These are phyloP conservation scores for Zeuzera pyrina DNA, from an alignment of 2,888 invertebrate species.

Conservation along the genomic window DNA sequence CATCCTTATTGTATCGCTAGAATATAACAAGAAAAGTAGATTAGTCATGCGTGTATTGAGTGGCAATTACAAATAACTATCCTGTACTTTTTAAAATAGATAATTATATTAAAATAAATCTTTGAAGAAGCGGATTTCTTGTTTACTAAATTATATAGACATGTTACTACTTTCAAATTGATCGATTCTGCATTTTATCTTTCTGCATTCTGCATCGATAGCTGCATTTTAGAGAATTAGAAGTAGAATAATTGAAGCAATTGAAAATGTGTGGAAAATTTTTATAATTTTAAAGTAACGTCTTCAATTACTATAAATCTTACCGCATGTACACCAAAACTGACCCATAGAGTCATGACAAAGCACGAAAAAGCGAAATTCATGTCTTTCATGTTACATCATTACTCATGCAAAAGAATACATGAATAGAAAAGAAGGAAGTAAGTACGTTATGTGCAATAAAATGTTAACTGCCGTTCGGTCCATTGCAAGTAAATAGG, in stretches of 20 bases:
- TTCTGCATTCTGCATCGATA: too few species aligned
- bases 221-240: too few species aligned
- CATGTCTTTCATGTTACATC: constrained; percentile 44
- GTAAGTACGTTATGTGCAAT: constrained; percentile 8
- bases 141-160: too few species aligned
- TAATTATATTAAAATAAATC: too few species aligned
- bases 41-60: constrained; percentile 8
- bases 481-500: constrained; percentile 7
- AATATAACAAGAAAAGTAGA: constrained; percentile 20
- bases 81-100: too few species aligned
- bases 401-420: constrained; percentile 25
- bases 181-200: too few species aligned
- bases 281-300: too few species aligned
- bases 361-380: constrained; percentile 43
- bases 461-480: constrained; percentile 5
- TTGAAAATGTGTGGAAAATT: too few species aligned
- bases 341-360: constrained; percentile 29
- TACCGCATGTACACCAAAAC: constrained; percentile 40
- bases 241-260: too few species aligned
- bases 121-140: too few species aligned
- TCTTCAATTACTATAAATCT: constrained; percentile 14
- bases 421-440: constrained; percentile 25
- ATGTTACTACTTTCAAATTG: too few species aligned
- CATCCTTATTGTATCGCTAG: constrained; percentile 50
- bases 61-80: too few species aligned